These are phyloP conservation scores for Drosophila cardini DNA, from an alignment of 1,140 invertebrate genomes.

Conservation along the genomic window DNA sequence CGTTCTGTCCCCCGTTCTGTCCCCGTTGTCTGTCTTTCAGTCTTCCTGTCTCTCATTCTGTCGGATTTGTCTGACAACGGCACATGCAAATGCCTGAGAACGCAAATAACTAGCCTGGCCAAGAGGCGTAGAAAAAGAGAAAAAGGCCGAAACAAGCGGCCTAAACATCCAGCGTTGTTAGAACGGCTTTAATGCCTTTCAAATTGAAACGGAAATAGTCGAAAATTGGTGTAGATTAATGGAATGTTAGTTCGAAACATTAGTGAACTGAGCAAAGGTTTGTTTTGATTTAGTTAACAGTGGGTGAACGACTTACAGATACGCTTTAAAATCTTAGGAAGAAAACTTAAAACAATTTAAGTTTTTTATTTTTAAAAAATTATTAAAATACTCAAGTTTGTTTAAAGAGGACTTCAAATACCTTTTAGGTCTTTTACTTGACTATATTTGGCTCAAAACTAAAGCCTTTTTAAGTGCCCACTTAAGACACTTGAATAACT, in stretches of 20 bases:
- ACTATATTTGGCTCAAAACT: constrained; percentile 1
- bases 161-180: neutral
- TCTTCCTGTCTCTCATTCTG: constrained; percentile 8
- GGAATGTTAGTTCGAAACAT: neutral
- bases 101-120: constrained; percentile 37
- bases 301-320: neutral
- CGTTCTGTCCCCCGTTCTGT: neutral
- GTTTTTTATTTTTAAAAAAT: too few relatives aligned
- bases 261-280: neutral
- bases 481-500: constrained; percentile 10
- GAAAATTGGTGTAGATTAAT: constrained; percentile 22
- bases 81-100: constrained; percentile 43
- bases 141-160: neutral
- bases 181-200: constrained; percentile 3
- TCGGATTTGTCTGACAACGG: constrained; percentile 33
- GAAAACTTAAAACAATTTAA: too few relatives aligned
- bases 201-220: constrained; percentile 39
- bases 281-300: neutral
- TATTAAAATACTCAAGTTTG: too few relatives aligned
- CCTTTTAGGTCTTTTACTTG: neutral
- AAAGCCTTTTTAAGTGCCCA: neutral
- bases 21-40: neutral
- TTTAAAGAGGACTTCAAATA: too few relatives aligned
- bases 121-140: constrained; percentile 7
- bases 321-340: too few relatives aligned